Percentiles rank a stretch among this genome's conserved stretches.
phyloP scores from a whole-genome alignment of 2,888 invertebrate genomes.

The Mesodorylaimus sp. region DNA sequence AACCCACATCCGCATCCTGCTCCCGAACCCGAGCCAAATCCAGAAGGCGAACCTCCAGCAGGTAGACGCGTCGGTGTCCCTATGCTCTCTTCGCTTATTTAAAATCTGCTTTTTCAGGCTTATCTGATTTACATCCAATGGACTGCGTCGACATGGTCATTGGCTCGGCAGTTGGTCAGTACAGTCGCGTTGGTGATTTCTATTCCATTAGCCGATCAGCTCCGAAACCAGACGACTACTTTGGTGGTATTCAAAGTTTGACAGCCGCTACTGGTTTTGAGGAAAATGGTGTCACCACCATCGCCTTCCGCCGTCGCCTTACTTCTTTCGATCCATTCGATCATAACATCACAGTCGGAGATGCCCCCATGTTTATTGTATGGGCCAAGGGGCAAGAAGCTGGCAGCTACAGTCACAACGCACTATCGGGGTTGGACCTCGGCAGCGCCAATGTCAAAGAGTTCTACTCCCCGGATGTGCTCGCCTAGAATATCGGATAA shows the following conservation, averaged over 20 bases:
- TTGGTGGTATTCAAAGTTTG: constrained; percentile 72
- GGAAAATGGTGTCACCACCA: constrained; percentile 67
- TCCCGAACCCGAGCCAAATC: constrained; percentile 10
- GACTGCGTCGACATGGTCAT: constrained; percentile 89
- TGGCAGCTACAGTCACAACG: constrained; percentile 50
- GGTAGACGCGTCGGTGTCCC: neutral
- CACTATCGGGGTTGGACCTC: constrained; percentile 47
- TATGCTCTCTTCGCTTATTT: neutral
- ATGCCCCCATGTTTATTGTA: constrained; percentile 68
- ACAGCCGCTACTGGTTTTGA: constrained; percentile 74
- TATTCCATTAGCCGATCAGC: constrained; percentile 46
- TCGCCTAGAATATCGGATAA: no score
- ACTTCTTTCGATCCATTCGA: neutral
- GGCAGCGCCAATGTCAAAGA: constrained; percentile 2
- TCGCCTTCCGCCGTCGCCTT: constrained; percentile 50
- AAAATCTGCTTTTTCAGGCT: neutral
- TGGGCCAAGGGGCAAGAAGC: constrained; percentile 81
- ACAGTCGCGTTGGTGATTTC: constrained; percentile 48
- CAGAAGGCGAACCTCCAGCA: neutral
- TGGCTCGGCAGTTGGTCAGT: constrained; percentile 61
- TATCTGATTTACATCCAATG: constrained; percentile 54
- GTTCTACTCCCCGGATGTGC: neutral
- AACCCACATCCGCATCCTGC: neutral
- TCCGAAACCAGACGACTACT: constrained; percentile 63
- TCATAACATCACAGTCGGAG: constrained; percentile 21